Evolutionary conservation across 1,140 invertebrate species (phyloP).

Genomic region (Drosophila jambulina): DNA sequence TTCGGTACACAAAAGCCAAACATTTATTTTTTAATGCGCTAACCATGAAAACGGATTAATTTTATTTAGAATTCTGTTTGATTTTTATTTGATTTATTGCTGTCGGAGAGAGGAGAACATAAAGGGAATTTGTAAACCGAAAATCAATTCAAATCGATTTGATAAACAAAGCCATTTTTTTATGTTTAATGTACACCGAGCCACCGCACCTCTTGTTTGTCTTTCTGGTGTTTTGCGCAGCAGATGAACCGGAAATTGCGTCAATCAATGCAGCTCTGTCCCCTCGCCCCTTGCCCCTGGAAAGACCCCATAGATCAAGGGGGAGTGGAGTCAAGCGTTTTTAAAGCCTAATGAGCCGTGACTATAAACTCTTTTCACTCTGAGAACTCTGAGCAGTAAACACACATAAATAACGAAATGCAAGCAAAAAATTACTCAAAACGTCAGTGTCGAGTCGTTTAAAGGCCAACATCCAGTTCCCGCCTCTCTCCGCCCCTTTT

Average conservation of each 20-base stretch:
- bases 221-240: slow-evolving; percentile 53
- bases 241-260: slow-evolving; percentile 41
- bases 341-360: slow-evolving; percentile 64
- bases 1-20: slow-evolving; percentile 14
- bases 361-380: slow-evolving; percentile 17
- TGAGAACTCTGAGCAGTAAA: slow-evolving; percentile 12
- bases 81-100: slow-evolving; percentile 71
- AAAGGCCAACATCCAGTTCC: slow-evolving; percentile 20
- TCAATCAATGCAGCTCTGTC: slow-evolving; percentile 22
- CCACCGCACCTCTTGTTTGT: slow-evolving; percentile 16
- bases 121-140: slow-evolving; percentile 37
- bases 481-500: too few relatives aligned
- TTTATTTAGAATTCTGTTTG: slow-evolving; percentile 64
- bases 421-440: slow-evolving; percentile 56
- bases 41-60: slow-evolving; percentile 70
- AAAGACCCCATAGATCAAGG: neutral
- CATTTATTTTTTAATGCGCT: slow-evolving; percentile 65
- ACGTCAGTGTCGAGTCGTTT: slow-evolving; percentile 62
- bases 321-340: slow-evolving; percentile 33
- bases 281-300: neutral
- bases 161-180: slow-evolving; percentile 63
- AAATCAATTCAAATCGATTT: slow-evolving; percentile 47
- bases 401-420: slow-evolving; percentile 46
- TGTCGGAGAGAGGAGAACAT: slow-evolving; percentile 22
- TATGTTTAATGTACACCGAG: slow-evolving; percentile 26